These are phyloP conservation scores for Papilio elwesi DNA, from an alignment of 2,888 invertebrate species.

Conservation along the genomic window DNA sequence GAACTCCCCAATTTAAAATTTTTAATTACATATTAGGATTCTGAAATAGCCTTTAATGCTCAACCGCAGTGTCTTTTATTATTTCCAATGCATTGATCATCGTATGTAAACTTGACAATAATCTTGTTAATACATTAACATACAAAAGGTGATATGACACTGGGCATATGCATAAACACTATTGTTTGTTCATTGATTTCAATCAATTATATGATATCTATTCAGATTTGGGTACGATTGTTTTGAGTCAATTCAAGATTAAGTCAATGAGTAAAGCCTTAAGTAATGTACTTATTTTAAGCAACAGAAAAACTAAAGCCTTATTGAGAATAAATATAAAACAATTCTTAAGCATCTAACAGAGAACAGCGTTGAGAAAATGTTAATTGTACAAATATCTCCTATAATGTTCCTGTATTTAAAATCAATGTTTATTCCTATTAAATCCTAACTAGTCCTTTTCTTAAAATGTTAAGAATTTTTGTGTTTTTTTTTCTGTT, in stretches of 20 bases:
- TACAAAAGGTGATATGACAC: slow-evolving; percentile 23
- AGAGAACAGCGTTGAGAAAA: not conserved
- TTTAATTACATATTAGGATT: too few relatives aligned
- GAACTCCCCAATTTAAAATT: too few relatives aligned
- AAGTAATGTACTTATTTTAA: not conserved
- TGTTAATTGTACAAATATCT: not conserved
- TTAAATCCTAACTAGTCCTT: slow-evolving; percentile 13
- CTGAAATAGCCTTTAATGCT: not conserved
- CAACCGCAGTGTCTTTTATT: not conserved
- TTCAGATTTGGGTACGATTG: not conserved
- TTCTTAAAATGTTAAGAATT: slow-evolving; percentile 31
- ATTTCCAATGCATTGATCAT: not conserved
- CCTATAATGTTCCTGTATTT: slow-evolving; percentile 11
- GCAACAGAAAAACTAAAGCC: not conserved
- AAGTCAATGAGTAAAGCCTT: not conserved
- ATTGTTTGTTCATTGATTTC: slow-evolving; percentile 1
- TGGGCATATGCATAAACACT: not conserved
- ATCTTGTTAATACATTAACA: slow-evolving; percentile 8
- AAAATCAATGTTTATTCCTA: not conserved
- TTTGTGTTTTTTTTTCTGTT: slow-evolving; percentile 12
- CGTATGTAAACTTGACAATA: not conserved
- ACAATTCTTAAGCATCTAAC: not conserved
- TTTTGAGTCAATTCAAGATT: not conserved
- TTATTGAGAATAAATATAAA: not conserved
- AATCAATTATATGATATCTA: not conserved